Conservation (phyloP, 1,140 invertebrate genomes). For the Bombus terrestris region DNA sequence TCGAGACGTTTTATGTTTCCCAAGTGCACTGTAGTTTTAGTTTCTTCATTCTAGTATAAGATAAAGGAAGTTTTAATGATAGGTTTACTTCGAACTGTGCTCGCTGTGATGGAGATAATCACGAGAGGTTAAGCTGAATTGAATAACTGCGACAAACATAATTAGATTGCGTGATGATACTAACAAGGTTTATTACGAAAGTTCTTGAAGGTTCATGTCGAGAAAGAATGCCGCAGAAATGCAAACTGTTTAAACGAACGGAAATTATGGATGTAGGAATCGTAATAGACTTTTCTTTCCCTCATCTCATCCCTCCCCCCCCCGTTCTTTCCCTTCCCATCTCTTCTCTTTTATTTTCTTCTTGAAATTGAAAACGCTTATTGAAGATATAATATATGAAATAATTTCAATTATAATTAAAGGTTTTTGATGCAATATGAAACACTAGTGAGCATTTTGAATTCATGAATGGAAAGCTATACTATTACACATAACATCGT, state of each 20-base stretch:
- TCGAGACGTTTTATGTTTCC: not conserved
- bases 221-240: not conserved
- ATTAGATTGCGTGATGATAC: conserved; percentile 38
- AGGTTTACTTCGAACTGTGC: not conserved
- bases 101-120: not conserved
- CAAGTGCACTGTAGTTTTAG: not conserved
- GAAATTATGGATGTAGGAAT: not conserved
- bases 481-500: too few relatives aligned
- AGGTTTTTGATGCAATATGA: not conserved
- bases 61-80: not conserved
- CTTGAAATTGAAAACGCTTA: not conserved
- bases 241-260: not conserved
- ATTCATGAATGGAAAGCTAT: conserved; percentile 8
- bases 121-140: not conserved
- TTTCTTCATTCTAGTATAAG: not conserved
- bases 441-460: not conserved
- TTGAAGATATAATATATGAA: not conserved
- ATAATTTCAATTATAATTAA: not conserved
- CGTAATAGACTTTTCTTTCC: not conserved
- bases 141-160: conserved; percentile 27
- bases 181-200: not conserved
- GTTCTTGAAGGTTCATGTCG: not conserved
- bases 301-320: not conserved
- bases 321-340: too few relatives aligned
- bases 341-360: too few relatives aligned